Evolutionary conservation across 1,140 invertebrate genomes (phyloP).

Genomic region (Pomacea maculata): DNA sequence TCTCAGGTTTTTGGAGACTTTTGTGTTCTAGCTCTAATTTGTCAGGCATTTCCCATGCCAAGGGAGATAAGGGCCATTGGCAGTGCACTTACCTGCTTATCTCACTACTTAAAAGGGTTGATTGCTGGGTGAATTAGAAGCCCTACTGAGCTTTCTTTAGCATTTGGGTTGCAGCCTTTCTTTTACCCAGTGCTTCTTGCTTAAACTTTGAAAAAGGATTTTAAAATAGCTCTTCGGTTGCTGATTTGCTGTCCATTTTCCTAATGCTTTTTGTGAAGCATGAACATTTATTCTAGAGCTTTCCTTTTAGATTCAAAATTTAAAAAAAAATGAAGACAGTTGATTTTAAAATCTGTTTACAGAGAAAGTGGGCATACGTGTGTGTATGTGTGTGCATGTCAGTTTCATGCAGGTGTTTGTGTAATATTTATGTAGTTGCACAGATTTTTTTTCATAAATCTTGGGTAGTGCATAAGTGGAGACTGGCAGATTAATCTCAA

Average conservation of each 20-base stretch:
- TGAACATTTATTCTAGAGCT: background rate
- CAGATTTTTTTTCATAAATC: background rate
- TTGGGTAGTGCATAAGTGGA: too few species aligned
- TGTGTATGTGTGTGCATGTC: background rate
- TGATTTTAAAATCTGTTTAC: too few species aligned
- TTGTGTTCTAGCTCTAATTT: background rate
- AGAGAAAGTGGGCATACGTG: background rate
- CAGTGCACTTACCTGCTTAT: background rate
- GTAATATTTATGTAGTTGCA: background rate
- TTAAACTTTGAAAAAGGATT: background rate
- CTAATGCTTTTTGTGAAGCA: conserved; percentile 14
- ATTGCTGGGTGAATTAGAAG: background rate
- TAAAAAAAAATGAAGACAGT: too few species aligned
- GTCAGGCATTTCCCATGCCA: background rate
- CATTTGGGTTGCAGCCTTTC: background rate
- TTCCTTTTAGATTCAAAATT: background rate
- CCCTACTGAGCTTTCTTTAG: background rate
- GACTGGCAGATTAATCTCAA: too few species aligned
- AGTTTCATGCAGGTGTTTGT: background rate
- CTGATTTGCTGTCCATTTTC: background rate
- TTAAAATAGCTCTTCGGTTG: background rate
- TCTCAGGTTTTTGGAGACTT: background rate
- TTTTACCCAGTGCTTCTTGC: background rate
- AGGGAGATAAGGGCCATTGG: background rate
- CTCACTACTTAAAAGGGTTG: background rate